Percentiles rank a stretch among this genome's conserved stretches.
phyloP scores from a whole-genome alignment of 2,888 invertebrate species.

The Hyalella azteca region DNA sequence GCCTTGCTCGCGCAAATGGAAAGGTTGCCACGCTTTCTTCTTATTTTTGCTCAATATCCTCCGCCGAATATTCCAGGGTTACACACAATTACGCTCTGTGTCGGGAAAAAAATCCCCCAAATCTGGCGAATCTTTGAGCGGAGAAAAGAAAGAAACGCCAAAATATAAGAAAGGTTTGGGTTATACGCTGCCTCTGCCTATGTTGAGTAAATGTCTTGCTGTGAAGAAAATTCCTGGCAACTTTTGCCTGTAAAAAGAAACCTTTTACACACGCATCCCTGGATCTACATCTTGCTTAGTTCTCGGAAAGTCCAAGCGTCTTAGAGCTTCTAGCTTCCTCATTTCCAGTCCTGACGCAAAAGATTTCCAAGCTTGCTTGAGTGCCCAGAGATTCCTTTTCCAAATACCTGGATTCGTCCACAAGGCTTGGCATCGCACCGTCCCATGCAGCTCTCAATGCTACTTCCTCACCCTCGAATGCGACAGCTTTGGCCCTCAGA shows the following conservation, averaged over 20 bases:
- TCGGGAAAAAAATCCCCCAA: no score
- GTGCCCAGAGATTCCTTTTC: neutral
- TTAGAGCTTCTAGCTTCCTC: neutral
- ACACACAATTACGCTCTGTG: neutral
- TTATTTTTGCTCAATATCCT: neutral
- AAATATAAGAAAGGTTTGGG: neutral
- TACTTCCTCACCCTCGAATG: neutral
- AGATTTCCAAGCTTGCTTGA: neutral
- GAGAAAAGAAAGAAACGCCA: neutral
- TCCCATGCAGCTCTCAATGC: neutral
- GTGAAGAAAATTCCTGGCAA: no score
- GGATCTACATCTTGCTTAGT: no score
- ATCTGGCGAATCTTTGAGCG: no score
- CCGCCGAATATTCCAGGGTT: neutral
- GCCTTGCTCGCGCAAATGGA: conserved; percentile 9
- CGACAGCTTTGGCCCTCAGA: neutral
- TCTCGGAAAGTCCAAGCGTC: neutral
- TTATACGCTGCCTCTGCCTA: no score
- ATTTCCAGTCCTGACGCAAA: neutral
- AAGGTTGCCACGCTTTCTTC: neutral
- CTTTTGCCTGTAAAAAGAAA: no score
- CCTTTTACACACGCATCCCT: no score
- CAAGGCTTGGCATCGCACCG: neutral
- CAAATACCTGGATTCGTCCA: neutral
- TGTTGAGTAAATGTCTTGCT: no score